Evolutionary conservation across 2,888 invertebrate genomes (phyloP).

Genomic region (Hypolimnas misippus): DNA sequence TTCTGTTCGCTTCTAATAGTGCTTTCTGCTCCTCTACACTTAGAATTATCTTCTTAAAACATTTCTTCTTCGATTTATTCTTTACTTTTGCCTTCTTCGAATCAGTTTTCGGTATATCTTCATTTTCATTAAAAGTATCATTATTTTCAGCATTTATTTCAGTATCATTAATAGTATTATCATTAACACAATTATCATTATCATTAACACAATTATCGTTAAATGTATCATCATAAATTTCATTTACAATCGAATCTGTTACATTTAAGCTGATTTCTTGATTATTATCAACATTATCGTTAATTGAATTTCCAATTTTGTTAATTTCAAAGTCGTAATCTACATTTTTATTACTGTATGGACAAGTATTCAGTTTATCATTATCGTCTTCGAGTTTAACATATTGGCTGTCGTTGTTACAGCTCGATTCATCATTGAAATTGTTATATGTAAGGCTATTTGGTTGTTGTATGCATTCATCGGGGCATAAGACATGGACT

Average conservation of each 20-base stretch:
- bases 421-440: slow-evolving; percentile 42
- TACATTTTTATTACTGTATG: slow-evolving; percentile 4
- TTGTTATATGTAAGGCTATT: slow-evolving; percentile 42
- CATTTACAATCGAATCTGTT: not conserved
- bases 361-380: slow-evolving; percentile 37
- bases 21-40: slow-evolving; percentile 69
- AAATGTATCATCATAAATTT: not conserved
- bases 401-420: slow-evolving; percentile 47
- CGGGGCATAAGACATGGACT: slow-evolving; percentile 57
- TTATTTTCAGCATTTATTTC: slow-evolving; percentile 41
- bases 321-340: not conserved
- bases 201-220: slow-evolving; percentile 1
- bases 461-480: slow-evolving; percentile 57
- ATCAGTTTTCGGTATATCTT: slow-evolving; percentile 4
- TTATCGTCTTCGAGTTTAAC: slow-evolving; percentile 48
- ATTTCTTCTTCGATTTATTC: slow-evolving; percentile 47
- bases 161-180: not conserved
- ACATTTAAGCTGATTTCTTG: not conserved
- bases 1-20: slow-evolving; percentile 65
- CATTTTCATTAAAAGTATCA: slow-evolving; percentile 27
- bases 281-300: not conserved
- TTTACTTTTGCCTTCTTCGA: slow-evolving; percentile 1
- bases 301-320: not conserved
- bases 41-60: slow-evolving; percentile 58
- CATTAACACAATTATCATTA: slow-evolving; percentile 3